Base-by-base conservation (phyloP, 2,113 vertebrate species). In the Leptocoma aspasia region DNA sequence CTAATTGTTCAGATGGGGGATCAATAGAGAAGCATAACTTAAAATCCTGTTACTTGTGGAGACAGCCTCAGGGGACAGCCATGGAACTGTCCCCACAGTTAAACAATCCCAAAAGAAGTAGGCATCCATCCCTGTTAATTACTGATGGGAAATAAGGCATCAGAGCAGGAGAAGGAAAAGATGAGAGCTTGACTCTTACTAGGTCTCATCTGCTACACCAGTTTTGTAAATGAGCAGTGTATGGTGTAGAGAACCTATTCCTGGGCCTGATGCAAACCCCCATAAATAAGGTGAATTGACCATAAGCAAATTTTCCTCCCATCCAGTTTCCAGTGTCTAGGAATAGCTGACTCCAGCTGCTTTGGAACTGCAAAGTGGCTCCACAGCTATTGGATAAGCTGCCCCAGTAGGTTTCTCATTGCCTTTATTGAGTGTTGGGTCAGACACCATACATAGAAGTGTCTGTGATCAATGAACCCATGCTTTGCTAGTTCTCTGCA, bases 391-490 rank as follows among this genome's bases (percentile, higher is more conserved):
- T 18, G 0, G 64, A 56, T 78, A 75, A 92, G 64, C 44, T 81
- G 59, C 37, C 88, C 68, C 82, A 64, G 72, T 49, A 44, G 88
- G 71, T n/a, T 93, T 83, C 90, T 94, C 76, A 45, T 44, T 75
- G 88, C 52, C 64, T 90, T 70, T 90, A 90, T 59, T 83, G 75
- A 92, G 75, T 68, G 72, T 68, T 88, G 86, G 89, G 83, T 89
- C 91, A 95, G 92, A 76, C 18, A 3, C 28, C 10, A 1, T 6
- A 45, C 93, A 77, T 60, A 81, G 59, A 66, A 63, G 33, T 49
- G 52, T 68, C 76, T 78, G 31, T 83, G 59, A 94, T 90, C 92
- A 96, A 72, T 86, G 91, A 92, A 91, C 44, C 39, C 68, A 54
- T 22, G 42, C 87, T 94, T 70, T 82, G 31, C 68, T 83, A 78